phyloP scores from a whole-genome alignment of 2,113 vertebrate species.

The Carassius gibelio region DNA sequence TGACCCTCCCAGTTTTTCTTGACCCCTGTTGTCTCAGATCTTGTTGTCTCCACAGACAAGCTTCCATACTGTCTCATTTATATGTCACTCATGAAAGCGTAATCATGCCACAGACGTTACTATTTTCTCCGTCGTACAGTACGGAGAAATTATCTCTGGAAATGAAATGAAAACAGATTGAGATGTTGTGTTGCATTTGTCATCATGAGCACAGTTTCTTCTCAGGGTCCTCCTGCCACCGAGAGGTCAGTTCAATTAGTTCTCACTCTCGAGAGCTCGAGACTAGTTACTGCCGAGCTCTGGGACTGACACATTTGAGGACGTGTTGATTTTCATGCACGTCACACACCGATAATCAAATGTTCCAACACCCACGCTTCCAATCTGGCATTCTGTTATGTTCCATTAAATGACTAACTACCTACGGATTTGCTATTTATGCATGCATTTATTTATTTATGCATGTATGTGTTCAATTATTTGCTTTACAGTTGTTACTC shows the following conservation, averaged over 20 bases:
- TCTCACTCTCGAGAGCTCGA: conserved; percentile 16
- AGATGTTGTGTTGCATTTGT: not conserved
- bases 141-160: not conserved
- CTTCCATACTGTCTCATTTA: conserved; percentile 4
- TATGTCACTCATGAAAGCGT: conserved; percentile 5
- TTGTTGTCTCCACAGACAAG: not conserved
- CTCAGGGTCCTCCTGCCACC: not conserved
- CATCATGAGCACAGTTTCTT: not conserved
- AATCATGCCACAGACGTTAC: not conserved
- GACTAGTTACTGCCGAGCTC: not conserved
- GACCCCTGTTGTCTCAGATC: not conserved
- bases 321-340: conserved; percentile 32
- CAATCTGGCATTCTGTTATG: conserved; percentile 31
- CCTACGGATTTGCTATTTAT: not conserved
- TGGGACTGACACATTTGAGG: conserved; percentile 2
- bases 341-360: conserved; percentile 19
- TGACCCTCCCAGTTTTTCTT: conserved; percentile 19
- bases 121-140: not conserved
- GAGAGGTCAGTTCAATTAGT: conserved; percentile 32
- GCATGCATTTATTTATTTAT: no score
- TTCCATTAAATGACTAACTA: conserved; percentile 26
- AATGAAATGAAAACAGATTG: not conserved
- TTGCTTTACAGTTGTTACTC: not conserved
- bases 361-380: conserved; percentile 33
- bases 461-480: not conserved